Evolutionary conservation across 2,888 invertebrate genomes (phyloP), one percentile per base, ranked within the genome.

Genomic region (Brachypalpus laphriformis): DNA sequence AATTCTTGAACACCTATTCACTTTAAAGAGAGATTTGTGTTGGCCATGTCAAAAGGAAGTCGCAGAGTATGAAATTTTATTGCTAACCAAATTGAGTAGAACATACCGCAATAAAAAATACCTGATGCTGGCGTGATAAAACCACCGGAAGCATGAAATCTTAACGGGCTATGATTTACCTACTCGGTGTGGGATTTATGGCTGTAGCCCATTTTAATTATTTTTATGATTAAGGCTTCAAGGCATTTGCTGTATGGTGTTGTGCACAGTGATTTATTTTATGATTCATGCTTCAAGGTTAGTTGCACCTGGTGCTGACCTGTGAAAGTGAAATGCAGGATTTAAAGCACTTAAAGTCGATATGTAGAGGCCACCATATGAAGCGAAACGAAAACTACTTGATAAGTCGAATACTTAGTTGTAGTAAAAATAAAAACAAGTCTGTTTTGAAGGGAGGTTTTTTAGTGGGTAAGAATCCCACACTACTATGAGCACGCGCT

Each of bases 121-220:
- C 45, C 49, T 18, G 42, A 45, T 37, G 47, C 18, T 40, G 56
- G 28, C 28, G 42, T 47, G 68, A 61, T 68, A 56, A 75, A 81
- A 68, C 66, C 61, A 61, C 59, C 16, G 42, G 25, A 51, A 77
- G 4, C 57, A 61, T 61, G 70, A 59, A 76, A 81, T n/a, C 31
- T 47, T 47, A 37, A 56, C 74, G 28, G 45, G 49, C 66, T 20
- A 59, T 61, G 54, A 49, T 68, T 57, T 61, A 42, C 49, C 40
- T 14, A 61, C 51, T 37, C 8, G 61, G 54, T 45, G 51, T 25
- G 34, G 34, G 45, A 66, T 68, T 75, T 81, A 81, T 61, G 81
- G 61, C 42, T 51, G 14, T 49, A 42, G 51, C 20, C n/a, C 66
- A 75, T 75, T 74, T 54, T 61, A 61, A 75, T 81, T 74, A 75